Conservation (phyloP, 2,797 vertebrate species). For the Telmatherina bonti region DNA sequence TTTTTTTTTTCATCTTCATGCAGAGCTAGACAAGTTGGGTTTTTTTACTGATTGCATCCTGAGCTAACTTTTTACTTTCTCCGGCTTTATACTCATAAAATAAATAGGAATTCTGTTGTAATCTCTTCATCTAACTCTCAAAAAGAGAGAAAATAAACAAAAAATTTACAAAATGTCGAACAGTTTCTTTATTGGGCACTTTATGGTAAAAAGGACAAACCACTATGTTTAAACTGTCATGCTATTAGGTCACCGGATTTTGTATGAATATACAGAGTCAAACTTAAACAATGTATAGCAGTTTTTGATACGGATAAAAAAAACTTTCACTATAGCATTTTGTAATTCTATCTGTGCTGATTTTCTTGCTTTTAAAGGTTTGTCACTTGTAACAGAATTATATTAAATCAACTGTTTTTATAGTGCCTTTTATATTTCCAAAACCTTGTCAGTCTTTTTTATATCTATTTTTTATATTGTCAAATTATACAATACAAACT, state of each 20-base stretch:
- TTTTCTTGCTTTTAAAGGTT: neutral
- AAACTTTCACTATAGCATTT: neutral
- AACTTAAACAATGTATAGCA: slow-evolving; percentile 6
- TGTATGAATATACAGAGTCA: slow-evolving; percentile 13
- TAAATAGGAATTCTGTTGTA: neutral
- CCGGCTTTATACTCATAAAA: neutral
- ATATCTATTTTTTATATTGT: slow-evolving; percentile 19
- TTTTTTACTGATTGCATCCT: neutral
- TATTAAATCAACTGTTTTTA: slow-evolving; percentile 4
- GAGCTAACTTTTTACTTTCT: neutral
- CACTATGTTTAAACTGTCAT: slow-evolving; percentile 3
- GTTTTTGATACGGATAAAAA: neutral
- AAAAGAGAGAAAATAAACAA: neutral
- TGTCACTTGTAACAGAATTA: neutral
- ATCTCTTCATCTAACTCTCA: neutral
- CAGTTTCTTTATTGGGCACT: slow-evolving; percentile 33
- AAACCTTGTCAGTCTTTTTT: neutral
- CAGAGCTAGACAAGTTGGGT: neutral
- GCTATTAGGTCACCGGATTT: neutral
- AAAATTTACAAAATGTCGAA: slow-evolving; percentile 23
- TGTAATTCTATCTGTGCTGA: neutral
- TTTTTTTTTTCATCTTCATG: neutral
- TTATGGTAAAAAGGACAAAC: slow-evolving; percentile 29
- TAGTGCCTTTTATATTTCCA: neutral
- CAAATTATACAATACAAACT: slow-evolving; percentile 36